Base-by-base conservation (phyloP, 1,140 invertebrate genomes). In the Babylonia areolata region DNA sequence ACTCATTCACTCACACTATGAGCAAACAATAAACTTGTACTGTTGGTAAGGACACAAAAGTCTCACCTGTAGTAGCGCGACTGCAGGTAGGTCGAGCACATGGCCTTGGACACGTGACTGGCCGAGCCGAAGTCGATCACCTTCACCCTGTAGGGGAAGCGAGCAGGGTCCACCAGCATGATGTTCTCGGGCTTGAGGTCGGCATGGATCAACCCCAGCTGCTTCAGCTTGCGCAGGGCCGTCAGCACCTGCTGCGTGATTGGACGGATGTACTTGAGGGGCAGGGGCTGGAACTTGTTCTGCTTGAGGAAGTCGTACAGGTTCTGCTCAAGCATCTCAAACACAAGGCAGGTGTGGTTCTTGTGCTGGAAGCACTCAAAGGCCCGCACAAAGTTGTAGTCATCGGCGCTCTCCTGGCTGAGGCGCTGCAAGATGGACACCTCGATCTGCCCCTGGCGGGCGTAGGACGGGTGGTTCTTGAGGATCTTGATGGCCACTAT, bases 161-260 rank as follows among this genome's bases (percentile, higher is more conserved):
- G 96, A 40, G 97, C 96, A 51, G 99, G 99, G 95, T 99, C 99
- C 81, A 99, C 98, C 91, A 99, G 95, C 99, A 99, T 99, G 91
- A 99, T 99, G 94, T 99, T 99, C 95, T 99, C 99, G 17, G 99
- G 99, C 95, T 99, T 99, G 88, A 99, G 95, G 95, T 99, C 99
- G 81, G 99, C 99, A 95, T 99, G 99, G 93, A 99, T 99, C 90
- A 99, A 95, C 86, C 99, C 99, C 91, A 99, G 96, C 97, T 99
- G 98, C 96, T 99, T 99, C 12, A 99, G 96, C 95, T 99, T 99
- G 64, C 99, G 96, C 93, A 99, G 96, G 88, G 99, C 99, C n/a
- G 99, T 99, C 90, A 99, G 95, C 82, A 99, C 98, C 96, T 99
- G 99, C 95, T 99, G 98, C 90, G 99, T 96, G 92, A 99, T 99